A percentile compares a stretch with the other conserved stretches of the same genome.
Conservation (phyloP, 2,113 vertebrate genomes). For the Percopsis transmontana region DNA sequence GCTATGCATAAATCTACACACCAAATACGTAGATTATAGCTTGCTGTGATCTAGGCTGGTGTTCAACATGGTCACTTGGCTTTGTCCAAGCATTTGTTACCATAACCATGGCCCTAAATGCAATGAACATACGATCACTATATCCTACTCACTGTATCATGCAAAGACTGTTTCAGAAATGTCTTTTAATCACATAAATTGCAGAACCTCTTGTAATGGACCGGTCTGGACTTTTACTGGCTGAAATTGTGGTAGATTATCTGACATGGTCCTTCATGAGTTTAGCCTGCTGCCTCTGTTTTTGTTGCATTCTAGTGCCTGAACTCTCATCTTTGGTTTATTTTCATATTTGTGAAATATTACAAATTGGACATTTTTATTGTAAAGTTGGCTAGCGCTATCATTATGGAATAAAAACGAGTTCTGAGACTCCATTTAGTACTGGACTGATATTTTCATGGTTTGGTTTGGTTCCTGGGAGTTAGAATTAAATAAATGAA, state of each 20-base stretch:
- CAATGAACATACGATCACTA: neutral
- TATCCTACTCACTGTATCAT: slow-evolving; percentile 1
- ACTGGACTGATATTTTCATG: too few species aligned
- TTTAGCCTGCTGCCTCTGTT: slow-evolving; percentile 28
- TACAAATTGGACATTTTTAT: slow-evolving; percentile 29
- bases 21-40: neutral
- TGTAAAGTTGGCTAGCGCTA: slow-evolving; percentile 32
- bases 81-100: neutral
- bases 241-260: slow-evolving; percentile 12
- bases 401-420: neutral
- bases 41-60: slow-evolving; percentile 12
- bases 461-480: too few species aligned
- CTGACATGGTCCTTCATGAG: slow-evolving; percentile 5
- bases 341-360: slow-evolving; percentile 29
- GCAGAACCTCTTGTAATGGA: neutral
- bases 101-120: slow-evolving; percentile 6
- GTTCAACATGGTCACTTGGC: neutral
- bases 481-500: too few species aligned
- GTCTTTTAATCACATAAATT: neutral
- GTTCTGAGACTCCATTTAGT: too few species aligned
- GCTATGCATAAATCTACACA: slow-evolving; percentile 34
- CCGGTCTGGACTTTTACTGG: neutral
- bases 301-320: slow-evolving; percentile 35
- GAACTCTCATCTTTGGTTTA: neutral
- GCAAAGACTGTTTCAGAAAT: neutral